A percentile compares a stretch with the other conserved stretches of the same genome.
Evolutionary conservation across 2,797 vertebrate species (phyloP).

Genomic region (Lerista edwardsae): DNA sequence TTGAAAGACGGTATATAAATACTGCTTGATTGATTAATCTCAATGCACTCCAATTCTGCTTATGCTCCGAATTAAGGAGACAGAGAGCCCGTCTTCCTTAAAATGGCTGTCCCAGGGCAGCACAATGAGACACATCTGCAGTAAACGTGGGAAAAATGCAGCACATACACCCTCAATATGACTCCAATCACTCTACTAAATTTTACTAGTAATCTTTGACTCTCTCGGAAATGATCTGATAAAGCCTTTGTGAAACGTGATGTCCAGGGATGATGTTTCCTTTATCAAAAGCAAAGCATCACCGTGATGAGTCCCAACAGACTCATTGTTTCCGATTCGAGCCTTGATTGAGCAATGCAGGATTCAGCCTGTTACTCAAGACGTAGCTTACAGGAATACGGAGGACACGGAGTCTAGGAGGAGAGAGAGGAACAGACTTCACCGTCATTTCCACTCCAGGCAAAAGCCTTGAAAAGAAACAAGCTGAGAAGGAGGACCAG

Average conservation of each 20-base stretch:
- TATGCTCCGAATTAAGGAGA: background rate
- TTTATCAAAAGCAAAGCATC: background rate
- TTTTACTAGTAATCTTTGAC: background rate
- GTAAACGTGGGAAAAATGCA: background rate
- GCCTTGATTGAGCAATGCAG: background rate
- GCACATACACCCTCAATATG: background rate
- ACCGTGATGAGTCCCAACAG: background rate
- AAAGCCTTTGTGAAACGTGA: background rate
- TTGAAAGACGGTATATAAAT: too few relatives aligned
- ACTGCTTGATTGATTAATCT: too few relatives aligned
- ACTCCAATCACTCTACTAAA: background rate
- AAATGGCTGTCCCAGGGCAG: background rate
- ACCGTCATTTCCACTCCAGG: conserved; percentile 53
- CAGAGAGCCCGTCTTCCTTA: background rate
- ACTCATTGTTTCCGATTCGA: fast-evolving
- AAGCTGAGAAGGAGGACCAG: background rate
- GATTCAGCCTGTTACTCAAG: background rate
- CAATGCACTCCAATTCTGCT: too few relatives aligned
- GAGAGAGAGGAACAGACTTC: conserved; percentile 53
- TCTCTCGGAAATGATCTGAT: background rate
- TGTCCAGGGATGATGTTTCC: background rate
- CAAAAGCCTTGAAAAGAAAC: conserved; percentile 45
- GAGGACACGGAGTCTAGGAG: conserved; percentile 8
- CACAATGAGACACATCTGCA: background rate
- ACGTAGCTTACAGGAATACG: conserved; percentile 12